Conservation (phyloP, 2,888 invertebrate genomes). For the Dichetophora obliterata region DNA sequence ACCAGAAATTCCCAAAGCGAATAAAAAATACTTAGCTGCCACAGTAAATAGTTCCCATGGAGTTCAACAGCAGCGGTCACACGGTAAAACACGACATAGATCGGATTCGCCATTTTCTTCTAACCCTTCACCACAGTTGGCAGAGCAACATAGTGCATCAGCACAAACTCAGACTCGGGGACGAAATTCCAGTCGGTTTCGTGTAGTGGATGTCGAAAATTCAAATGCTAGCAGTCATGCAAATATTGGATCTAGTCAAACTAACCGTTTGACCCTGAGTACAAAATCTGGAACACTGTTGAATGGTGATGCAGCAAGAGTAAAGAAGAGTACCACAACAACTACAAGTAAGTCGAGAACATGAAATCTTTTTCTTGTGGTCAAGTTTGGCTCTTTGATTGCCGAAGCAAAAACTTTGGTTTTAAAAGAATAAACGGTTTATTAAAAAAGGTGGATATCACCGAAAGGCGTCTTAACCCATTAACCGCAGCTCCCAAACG, state of each 20-base stretch:
- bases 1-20: slow-evolving; percentile 45
- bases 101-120: slow-evolving; percentile 8
- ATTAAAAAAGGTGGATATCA: no score
- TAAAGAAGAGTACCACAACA: slow-evolving; percentile 34
- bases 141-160: background rate
- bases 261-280: background rate
- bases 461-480: no score
- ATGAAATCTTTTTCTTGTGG: no score
- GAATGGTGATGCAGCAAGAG: background rate
- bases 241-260: background rate
- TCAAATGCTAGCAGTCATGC: background rate
- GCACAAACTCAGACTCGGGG: slow-evolving; percentile 33
- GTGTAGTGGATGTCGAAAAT: background rate
- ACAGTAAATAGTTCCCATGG: slow-evolving; percentile 26
- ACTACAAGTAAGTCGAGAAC: slow-evolving; percentile 47
- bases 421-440: no score
- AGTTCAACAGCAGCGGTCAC: slow-evolving; percentile 7
- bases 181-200: background rate
- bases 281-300: background rate
- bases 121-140: background rate
- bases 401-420: no score
- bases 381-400: no score
- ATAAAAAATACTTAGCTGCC: slow-evolving; percentile 39
- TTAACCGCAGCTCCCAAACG: no score
- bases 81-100: slow-evolving; percentile 1